Percentiles rank a stretch among this genome's conserved stretches.
These are phyloP conservation scores for Calvadosia cruxmelitensis DNA, from an alignment of 30 jellyfish, hydroid and myxozoan genomes.

Conservation along the genomic window DNA sequence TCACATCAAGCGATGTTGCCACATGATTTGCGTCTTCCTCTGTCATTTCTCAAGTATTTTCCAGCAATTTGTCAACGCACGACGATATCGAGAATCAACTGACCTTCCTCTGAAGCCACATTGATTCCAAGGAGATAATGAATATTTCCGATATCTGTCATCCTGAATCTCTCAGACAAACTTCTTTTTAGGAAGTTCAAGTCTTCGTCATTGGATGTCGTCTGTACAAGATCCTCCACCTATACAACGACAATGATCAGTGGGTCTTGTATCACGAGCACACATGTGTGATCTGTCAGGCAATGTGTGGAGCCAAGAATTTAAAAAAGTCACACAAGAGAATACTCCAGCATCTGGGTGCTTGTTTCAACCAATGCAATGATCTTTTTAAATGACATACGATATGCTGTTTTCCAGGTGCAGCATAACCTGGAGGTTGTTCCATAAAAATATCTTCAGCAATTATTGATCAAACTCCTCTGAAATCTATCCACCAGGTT, in stretches of 20 bases:
- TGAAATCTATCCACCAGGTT: constrained; percentile 4
- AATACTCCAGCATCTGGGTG: constrained; percentile 18
- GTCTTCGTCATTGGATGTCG: not conserved
- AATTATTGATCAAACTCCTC: not conserved
- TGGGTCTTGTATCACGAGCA: not conserved
- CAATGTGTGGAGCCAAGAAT: not conserved
- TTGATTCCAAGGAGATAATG: not conserved
- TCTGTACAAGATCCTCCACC: constrained; percentile 18
- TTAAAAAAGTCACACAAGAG: not conserved
- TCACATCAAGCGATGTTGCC: not conserved
- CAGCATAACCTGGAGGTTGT: not conserved
- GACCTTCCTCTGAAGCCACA: not conserved
- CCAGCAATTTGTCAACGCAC: not conserved
- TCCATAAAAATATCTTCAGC: not conserved
- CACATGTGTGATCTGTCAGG: constrained; percentile 6
- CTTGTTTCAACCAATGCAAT: constrained; percentile 24
- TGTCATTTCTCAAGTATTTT: no score
- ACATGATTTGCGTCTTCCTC: not conserved
- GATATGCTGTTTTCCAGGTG: constrained; percentile 18
- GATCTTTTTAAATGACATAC: constrained; percentile 20
- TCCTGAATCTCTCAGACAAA: not conserved
- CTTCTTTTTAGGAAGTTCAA: not conserved
- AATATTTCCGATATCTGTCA: not conserved
- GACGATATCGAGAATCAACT: not conserved
- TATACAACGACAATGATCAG: not conserved